Conservation (phyloP, 30 jellyfish, hydroid and myxozoan species). For the Hydractinia echinata region DNA sequence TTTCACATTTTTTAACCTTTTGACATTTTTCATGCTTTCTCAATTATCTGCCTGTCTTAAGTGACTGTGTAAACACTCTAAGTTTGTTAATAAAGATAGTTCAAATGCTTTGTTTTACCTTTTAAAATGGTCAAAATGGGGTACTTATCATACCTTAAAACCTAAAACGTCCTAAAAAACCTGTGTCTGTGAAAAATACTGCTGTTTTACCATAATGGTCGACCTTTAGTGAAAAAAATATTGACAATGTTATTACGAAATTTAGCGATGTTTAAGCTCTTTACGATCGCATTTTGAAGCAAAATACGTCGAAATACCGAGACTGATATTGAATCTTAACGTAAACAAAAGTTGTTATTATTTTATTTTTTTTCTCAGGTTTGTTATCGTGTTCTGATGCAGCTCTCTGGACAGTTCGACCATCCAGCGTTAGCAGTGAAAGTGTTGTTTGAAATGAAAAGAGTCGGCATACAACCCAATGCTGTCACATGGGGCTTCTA, state of each 20-base stretch:
- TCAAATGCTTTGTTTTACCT: too few relatives aligned
- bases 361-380: conserved; percentile 43
- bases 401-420: conserved; percentile 91
- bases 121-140: too few relatives aligned
- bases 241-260: too few relatives aligned
- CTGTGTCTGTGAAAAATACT: too few relatives aligned
- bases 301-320: not conserved
- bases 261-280: too few relatives aligned
- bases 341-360: not conserved
- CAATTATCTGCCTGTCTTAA: too few relatives aligned
- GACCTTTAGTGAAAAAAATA: too few relatives aligned
- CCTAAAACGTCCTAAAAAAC: too few relatives aligned
- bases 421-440: conserved; percentile 99
- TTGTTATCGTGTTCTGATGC: conserved; percentile 95
- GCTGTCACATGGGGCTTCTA: conserved; percentile 98
- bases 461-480: conserved; percentile 72
- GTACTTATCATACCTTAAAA: too few relatives aligned
- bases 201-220: too few relatives aligned
- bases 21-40: not conserved
- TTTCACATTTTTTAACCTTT: not conserved
- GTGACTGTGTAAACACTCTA: too few relatives aligned
- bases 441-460: conserved; percentile 88
- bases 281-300: not conserved
- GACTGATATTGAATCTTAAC: not conserved
- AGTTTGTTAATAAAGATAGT: too few relatives aligned